Percentiles rank a stretch among this genome's conserved stretches.
Evolutionary conservation across 2,113 vertebrate genomes (phyloP).

Genomic region (Octodon degus): DNA sequence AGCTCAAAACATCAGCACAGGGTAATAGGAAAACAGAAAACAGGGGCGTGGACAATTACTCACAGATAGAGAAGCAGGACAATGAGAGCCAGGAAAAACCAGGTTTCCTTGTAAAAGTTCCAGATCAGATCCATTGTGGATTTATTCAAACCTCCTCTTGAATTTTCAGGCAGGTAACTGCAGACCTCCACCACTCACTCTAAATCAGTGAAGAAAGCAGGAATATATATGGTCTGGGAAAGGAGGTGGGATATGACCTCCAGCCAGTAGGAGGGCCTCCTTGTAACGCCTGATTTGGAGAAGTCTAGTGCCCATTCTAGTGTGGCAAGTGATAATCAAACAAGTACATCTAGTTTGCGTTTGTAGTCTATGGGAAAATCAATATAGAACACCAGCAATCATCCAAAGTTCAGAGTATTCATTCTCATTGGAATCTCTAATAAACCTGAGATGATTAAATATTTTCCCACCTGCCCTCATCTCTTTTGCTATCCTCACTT

Average conservation of each 20-base stretch:
- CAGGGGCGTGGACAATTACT: not conserved
- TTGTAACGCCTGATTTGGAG: too few relatives aligned
- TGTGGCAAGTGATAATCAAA: too few relatives aligned
- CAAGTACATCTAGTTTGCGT: too few relatives aligned
- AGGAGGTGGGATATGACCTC: not conserved
- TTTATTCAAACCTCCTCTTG: too few relatives aligned
- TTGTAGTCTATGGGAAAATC: too few relatives aligned
- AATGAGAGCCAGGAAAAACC: not conserved
- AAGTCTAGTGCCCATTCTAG: fast-evolving
- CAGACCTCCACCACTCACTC: not conserved
- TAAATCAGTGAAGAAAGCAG: fast-evolving
- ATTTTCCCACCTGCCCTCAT: too few relatives aligned
- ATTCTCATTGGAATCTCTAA: too few relatives aligned
- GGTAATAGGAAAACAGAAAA: not conserved
- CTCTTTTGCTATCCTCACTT: too few relatives aligned
- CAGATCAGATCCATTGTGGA: constrained; percentile 10
- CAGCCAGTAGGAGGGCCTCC: not conserved
- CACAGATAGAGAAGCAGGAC: constrained; percentile 63
- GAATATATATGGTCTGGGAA: too few relatives aligned
- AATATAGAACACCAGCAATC: too few relatives aligned
- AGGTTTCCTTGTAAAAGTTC: constrained; percentile 30
- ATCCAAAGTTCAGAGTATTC: too few relatives aligned
- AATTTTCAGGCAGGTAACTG: not conserved
- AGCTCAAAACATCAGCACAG: not conserved
- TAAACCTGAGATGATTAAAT: too few relatives aligned